phyloP scores from a whole-genome alignment of 2,113 vertebrate genomes.

The Thomomys bottae region DNA sequence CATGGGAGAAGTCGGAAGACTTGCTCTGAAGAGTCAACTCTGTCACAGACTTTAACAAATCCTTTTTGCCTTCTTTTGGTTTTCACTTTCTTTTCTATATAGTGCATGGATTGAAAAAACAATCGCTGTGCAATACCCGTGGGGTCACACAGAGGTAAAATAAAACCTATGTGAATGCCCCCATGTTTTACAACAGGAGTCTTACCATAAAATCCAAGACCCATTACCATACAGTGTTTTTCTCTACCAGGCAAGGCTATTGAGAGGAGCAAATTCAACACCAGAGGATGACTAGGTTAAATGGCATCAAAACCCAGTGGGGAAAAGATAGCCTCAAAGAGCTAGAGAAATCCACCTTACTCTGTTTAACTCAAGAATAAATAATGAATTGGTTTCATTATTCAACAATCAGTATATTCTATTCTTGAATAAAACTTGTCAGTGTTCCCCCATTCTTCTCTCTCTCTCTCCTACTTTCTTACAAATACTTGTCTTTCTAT shows the following conservation, averaged over 20 bases:
- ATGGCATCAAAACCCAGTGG: background rate
- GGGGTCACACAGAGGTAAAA: background rate
- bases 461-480: background rate
- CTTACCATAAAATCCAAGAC: background rate
- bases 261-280: background rate
- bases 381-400: background rate
- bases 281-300: background rate
- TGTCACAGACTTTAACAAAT: background rate
- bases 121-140: background rate
- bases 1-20: background rate
- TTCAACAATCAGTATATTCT: background rate
- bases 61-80: background rate
- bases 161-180: background rate
- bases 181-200: background rate
- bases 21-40: background rate
- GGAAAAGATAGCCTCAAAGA: background rate
- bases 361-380: background rate
- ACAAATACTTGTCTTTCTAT: background rate
- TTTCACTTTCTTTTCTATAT: constrained; percentile 7
- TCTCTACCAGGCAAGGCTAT: background rate
- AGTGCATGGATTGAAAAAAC: background rate
- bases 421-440: constrained; percentile 13
- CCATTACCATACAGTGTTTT: background rate
- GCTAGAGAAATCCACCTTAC: background rate
- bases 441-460: background rate